These are phyloP conservation scores for Heteromormyrus szaboi DNA, from an alignment of 2,797 vertebrate species.

Conservation along the genomic window DNA sequence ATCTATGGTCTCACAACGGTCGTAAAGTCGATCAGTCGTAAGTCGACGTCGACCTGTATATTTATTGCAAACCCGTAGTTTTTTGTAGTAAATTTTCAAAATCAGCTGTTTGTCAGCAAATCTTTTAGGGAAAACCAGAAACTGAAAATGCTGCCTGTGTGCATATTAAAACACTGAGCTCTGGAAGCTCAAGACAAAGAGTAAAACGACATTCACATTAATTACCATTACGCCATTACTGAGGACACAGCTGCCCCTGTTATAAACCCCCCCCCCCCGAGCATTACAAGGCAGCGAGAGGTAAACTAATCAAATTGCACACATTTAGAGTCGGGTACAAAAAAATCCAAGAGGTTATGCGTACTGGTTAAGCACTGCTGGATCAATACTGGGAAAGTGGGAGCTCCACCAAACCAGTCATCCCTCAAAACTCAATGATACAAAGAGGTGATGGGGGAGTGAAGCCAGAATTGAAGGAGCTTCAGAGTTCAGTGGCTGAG, in stretches of 20 bases:
- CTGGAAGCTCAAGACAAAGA: not conserved
- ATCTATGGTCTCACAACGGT: no score
- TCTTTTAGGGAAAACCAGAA: not conserved
- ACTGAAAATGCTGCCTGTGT: not conserved
- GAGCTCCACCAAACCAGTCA: not conserved
- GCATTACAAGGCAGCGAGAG: not conserved
- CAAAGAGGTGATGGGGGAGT: not conserved
- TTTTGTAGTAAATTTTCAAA: not conserved
- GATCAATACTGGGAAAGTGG: not conserved
- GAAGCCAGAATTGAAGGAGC: not conserved
- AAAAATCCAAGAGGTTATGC: not conserved
- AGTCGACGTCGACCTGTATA: not conserved
- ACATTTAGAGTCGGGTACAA: not conserved
- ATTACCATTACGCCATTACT: not conserved
- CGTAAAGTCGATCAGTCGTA: no score
- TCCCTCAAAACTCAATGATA: not conserved
- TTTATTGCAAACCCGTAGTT: not conserved
- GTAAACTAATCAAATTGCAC: not conserved
- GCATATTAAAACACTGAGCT: not conserved
- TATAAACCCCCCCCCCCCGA: not conserved
- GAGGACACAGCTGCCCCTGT: not conserved
- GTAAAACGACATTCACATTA: not conserved
- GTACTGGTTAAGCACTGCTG: not conserved
- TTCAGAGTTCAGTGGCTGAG: not conserved
- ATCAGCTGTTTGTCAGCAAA: not conserved